Conservation (phyloP, 2,888 invertebrate genomes). For the Eulithis prunata region DNA sequence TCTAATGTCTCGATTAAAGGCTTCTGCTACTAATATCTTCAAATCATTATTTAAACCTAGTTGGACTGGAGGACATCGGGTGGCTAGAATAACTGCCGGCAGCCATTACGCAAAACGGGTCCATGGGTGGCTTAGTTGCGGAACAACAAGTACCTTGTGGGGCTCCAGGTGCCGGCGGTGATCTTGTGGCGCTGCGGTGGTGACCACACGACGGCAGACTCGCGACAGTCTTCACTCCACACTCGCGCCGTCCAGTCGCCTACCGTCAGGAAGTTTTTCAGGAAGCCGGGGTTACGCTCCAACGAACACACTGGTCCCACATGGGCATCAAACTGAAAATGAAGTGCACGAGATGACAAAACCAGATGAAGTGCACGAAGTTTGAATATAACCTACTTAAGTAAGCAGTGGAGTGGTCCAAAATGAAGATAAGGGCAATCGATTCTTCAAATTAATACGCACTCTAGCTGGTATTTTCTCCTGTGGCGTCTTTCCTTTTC, state of each 20-base stretch:
- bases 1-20: too few species aligned
- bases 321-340: slow-evolving; percentile 85
- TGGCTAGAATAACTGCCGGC: too few species aligned
- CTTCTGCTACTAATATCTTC: too few species aligned
- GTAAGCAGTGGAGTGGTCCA: too few species aligned
- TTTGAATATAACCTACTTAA: too few species aligned
- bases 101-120: too few species aligned
- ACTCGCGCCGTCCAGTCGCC: slow-evolving; percentile 97
- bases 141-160: slow-evolving; percentile 80
- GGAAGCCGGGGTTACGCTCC: slow-evolving; percentile 95
- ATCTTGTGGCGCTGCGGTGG: slow-evolving; percentile 86
- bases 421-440: too few species aligned
- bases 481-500: slow-evolving; percentile 87
- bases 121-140: too few species aligned
- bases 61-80: not conserved
- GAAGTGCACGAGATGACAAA: too few species aligned
- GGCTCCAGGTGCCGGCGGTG: slow-evolving; percentile 93
- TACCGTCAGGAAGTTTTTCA: slow-evolving; percentile 96
- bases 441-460: slow-evolving; percentile 5
- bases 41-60: not conserved
- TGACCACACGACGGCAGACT: slow-evolving; percentile 96
- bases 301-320: slow-evolving; percentile 93
- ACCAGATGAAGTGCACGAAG: too few species aligned
- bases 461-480: slow-evolving; percentile 87
- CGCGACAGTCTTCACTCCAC: slow-evolving; percentile 97